Evolutionary conservation across 2,888 invertebrate species (phyloP), one percentile per base, ranked within the genome.

Genomic region (Zhuqinia jingwanae): DNA sequence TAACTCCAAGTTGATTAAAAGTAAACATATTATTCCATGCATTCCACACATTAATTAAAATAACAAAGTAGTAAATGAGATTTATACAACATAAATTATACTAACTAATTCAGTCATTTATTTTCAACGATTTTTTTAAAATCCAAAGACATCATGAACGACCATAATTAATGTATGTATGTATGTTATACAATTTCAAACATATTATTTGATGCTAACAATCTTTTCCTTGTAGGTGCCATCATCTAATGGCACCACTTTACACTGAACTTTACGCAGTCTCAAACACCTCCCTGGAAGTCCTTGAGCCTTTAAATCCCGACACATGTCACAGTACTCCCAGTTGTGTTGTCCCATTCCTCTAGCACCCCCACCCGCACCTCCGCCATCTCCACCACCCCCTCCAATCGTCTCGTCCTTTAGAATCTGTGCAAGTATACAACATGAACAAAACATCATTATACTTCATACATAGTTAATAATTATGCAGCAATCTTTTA

Each of bases 301-400:
- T 10, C 73, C 73, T 0, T 73, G 27, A 8, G 11, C n/a, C 27
- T 50, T 47, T 22, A 73, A n/a, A n/a, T 73, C 27, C 6, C 6
- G n/a, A n/a, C 73, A 73, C 73, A 73, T 73, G 17, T 81, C 80
- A 45, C 80, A 81, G 17, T 27, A 45, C 13, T 81, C 70, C 25
- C 53, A 27, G 13, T 70, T 70, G 17, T 81, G 80, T 1, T 15
- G n/a, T 22, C 22, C 42, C 3, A 15, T n/a, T 3, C 68, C 53
- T 17, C 65, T 3, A 17, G 2, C 42, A 20, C 68, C 20, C 8
- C 45, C 13, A n/a, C 45, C 2, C n/a, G n/a, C n/a, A n/a, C n/a
- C n/a, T n/a, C n/a, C n/a, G n/a, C n/a, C n/a, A n/a, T n/a, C n/a
- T n/a, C n/a, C n/a, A n/a, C n/a, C n/a, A n/a, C n/a, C n/a, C n/a